Conservation (phyloP, 2,113 vertebrate genomes). For the Thryonomys swinderianus region DNA sequence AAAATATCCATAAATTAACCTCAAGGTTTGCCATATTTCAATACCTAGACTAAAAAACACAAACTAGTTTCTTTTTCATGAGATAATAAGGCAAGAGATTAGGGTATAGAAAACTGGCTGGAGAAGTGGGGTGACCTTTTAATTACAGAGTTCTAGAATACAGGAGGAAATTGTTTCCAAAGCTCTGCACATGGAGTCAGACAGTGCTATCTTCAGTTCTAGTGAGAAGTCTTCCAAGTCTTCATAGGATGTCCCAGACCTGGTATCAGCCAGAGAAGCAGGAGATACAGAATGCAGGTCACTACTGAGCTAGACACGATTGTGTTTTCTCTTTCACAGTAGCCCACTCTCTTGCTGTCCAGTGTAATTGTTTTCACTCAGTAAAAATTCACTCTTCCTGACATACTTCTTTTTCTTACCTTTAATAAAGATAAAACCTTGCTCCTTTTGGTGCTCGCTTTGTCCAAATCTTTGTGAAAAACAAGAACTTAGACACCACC, state of each 20-base stretch:
- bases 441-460: not conserved
- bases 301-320: not conserved
- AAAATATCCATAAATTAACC: not conserved
- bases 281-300: not conserved
- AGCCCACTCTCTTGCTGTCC: not conserved
- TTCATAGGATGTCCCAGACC: not conserved
- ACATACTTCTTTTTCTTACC: not conserved
- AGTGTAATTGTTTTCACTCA: not conserved
- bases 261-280: not conserved
- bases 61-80: not conserved
- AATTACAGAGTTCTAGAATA: not conserved
- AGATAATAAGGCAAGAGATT: not conserved
- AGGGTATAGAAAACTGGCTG: not conserved
- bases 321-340: not conserved
- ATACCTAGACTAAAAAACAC: conserved; percentile 5
- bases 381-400: not conserved
- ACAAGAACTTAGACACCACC: not conserved
- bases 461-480: not conserved
- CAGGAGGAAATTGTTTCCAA: not conserved
- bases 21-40: not conserved
- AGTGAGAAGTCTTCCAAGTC: not conserved
- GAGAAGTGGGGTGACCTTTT: not conserved
- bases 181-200: not conserved
- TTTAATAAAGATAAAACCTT: not conserved
- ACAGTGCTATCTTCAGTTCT: not conserved